phyloP scores from a whole-genome alignment of 2,797 vertebrate genomes.

The Falco concolor region DNA sequence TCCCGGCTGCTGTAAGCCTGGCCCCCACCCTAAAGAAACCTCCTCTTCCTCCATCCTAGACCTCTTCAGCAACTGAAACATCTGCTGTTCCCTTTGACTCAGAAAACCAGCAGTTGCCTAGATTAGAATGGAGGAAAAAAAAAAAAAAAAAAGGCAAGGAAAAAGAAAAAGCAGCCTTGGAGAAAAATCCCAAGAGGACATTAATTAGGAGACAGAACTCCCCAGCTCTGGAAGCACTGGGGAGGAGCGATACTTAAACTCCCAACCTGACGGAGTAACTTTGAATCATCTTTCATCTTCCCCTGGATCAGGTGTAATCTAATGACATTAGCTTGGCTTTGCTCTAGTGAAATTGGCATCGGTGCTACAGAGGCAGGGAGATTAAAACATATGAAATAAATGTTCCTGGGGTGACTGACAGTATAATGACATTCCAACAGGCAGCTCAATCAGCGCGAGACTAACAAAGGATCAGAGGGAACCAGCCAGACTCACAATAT shows the following conservation, averaged over 20 bases:
- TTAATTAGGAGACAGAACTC: slow-evolving; percentile 20
- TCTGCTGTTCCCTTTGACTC: not conserved
- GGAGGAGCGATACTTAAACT: not conserved
- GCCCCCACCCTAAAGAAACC: not conserved
- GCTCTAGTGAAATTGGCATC: slow-evolving; percentile 2
- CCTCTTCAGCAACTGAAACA: not conserved
- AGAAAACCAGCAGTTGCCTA: not conserved
- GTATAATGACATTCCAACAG: slow-evolving; percentile 57
- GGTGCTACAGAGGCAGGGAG: slow-evolving; percentile 20
- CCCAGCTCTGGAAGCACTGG: not conserved
- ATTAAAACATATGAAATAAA: slow-evolving; percentile 59
- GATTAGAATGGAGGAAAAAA: not conserved
- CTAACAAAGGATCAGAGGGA: slow-evolving; percentile 66
- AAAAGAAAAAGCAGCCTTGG: not conserved
- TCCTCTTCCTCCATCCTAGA: not conserved
- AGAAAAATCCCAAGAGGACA: not conserved
- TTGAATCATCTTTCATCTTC: slow-evolving; percentile 52
- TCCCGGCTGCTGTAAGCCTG: not conserved
- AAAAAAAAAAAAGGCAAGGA: no score
- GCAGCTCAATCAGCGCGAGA: slow-evolving; percentile 22
- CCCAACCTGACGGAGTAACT: not conserved
- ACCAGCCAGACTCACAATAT: not conserved
- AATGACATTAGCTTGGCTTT: slow-evolving; percentile 50
- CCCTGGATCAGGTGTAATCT: not conserved
- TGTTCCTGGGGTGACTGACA: slow-evolving; percentile 50